A percentile compares a stretch with the other conserved stretches of the same genome.
These are phyloP conservation scores for Meteorus sp. DNA, from an alignment of 1,140 invertebrate species.

Conservation along the genomic window DNA sequence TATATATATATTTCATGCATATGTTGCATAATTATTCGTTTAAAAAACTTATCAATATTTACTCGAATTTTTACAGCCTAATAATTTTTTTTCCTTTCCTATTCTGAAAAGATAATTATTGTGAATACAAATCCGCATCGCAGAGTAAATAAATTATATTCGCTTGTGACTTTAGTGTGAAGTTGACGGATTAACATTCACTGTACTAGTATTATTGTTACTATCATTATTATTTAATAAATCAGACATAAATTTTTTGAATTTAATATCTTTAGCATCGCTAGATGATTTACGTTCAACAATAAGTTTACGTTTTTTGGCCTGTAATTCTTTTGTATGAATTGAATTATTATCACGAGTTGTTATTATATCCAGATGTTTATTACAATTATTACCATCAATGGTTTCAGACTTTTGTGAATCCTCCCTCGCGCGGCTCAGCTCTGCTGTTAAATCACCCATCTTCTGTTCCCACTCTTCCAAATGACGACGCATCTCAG, in stretches of 20 bases:
- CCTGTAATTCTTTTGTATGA: slow-evolving; percentile 45
- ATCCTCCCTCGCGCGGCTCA: slow-evolving; percentile 58
- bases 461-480: slow-evolving; percentile 64
- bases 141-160: too few relatives aligned
- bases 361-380: slow-evolving; percentile 43
- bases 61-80: too few relatives aligned
- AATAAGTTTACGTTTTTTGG: slow-evolving; percentile 55
- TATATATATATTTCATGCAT: too few relatives aligned
- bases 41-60: too few relatives aligned
- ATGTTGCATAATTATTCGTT: too few relatives aligned
- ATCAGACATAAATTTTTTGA: slow-evolving; percentile 54
- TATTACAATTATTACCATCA: slow-evolving; percentile 47
- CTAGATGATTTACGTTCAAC: slow-evolving; percentile 50
- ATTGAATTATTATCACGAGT: slow-evolving; percentile 30
- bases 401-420: slow-evolving; percentile 43
- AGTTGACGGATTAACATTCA: slow-evolving; percentile 28
- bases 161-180: slow-evolving; percentile 26
- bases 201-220: slow-evolving; percentile 4
- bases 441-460: slow-evolving; percentile 58
- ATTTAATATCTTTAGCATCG: slow-evolving; percentile 51
- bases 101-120: too few relatives aligned
- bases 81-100: too few relatives aligned
- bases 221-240: slow-evolving; percentile 34
- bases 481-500: slow-evolving; percentile 61
- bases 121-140: too few relatives aligned